Percentiles rank a stretch among this genome's conserved stretches.
Evolutionary conservation across 2,888 invertebrate species (phyloP).

Genomic region (Elgonia sp.): DNA sequence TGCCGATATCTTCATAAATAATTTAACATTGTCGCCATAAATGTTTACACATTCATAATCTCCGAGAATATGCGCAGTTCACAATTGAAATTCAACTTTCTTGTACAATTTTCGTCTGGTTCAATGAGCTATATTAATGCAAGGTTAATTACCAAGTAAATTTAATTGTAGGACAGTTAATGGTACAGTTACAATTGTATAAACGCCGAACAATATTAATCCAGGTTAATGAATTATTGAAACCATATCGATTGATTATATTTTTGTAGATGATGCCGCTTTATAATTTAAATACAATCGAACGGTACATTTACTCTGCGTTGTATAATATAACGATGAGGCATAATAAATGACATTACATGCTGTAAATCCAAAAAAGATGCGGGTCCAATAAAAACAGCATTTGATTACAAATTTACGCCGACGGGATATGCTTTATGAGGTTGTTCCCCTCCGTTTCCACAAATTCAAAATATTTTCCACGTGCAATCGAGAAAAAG

Average conservation of each 20-base stretch:
- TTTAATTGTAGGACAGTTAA: slow-evolving; percentile 13
- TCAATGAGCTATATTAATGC: background rate
- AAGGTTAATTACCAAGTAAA: background rate
- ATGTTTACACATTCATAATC: slow-evolving; percentile 2
- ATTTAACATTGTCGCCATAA: background rate
- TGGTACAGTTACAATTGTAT: slow-evolving; percentile 10
- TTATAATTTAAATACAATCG: slow-evolving; percentile 17
- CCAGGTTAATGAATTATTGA: slow-evolving; percentile 14
- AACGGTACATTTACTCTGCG: background rate
- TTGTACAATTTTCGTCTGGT: slow-evolving; percentile 4
- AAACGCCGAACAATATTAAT: slow-evolving; percentile 3
- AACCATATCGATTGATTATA: slow-evolving; percentile 1
- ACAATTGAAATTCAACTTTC: background rate
- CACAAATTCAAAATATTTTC: background rate
- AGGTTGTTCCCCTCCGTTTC: background rate
- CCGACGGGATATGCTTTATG: background rate
- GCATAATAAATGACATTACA: slow-evolving; percentile 7
- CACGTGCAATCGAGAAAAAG: too few relatives aligned
- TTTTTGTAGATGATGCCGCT: background rate
- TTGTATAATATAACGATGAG: background rate
- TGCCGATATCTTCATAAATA: background rate
- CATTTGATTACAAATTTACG: background rate
- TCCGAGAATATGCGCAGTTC: background rate
- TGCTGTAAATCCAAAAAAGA: background rate
- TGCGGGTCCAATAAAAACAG: background rate